Base-by-base conservation (phyloP, 2,797 vertebrate genomes). In the Coilia nasus region DNA sequence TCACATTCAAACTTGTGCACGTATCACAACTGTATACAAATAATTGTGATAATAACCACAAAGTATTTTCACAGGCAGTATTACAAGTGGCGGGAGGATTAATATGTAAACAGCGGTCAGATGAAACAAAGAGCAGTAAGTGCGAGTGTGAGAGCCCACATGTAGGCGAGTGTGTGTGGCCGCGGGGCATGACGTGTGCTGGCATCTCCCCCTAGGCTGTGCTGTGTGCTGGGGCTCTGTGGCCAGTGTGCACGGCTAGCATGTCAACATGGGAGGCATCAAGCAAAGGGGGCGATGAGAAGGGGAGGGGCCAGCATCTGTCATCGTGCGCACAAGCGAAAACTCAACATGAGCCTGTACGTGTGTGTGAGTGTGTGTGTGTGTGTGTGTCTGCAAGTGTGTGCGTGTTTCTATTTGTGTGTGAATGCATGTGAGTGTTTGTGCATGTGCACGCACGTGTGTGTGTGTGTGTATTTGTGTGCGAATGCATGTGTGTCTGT, bases 191-290 rank as follows among this genome's bases (percentile, higher is more conserved):
- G 67, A 78, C 15, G 21, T 78, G 71, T 44, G 71, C 19, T 78
- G 71, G 35, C 82, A 81, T 46, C 59, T 67, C 80, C 5, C 46
- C 23, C 81, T 31, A 25, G 44, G 41, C 59, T 5, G 56, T 25
- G 28, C 31, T n/a, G 62, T 19, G 11, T 2, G 50, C 50, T 84
- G 82, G 82, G 75, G n/a, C 31, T 44, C 75, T 81, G 54, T 28
- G 85, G 28, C 64, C 57, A 67, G 84, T 86, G 81, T 28, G 60
- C 81, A 86, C 56, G 82, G 87, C 86, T 80, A 85, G 85, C 81
- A 86, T 89, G 91, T 92, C 86, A 96, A 94, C 91, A 94, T 85
- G 88, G 89, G 91, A 93, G 91, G 92, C 88, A 94, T 88, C 93
- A 91, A 90, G 92, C 89, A 88, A 92, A 91, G 87, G 89, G 89